Evolutionary conservation across 2,113 vertebrate species (phyloP), one percentile per base, ranked within the genome.

Genomic region (Monarcha castaneiventris): DNA sequence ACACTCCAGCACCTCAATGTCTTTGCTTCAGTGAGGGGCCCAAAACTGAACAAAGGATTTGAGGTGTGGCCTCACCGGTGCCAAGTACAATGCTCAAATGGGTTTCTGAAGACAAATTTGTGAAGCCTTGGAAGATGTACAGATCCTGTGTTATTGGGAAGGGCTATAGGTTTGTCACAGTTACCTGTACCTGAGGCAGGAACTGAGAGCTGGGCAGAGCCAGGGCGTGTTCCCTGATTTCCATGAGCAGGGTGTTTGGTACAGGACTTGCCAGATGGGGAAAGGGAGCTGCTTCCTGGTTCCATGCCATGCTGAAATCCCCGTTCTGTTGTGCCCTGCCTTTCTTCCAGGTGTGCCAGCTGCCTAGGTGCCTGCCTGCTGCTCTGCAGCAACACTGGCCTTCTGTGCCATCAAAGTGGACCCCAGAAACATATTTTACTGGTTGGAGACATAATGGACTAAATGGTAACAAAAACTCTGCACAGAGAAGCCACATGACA

Each of bases 311-410:
- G 3, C 67, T 32, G 51, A 80, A 75, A 59, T 49, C 13, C 22
- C 27, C 0, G 0, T 15, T 51, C 26, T 3, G 0, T 1, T 16
- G 12, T 11, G 33, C 17, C 32, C 26, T 91, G 58, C 54, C 37
- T 49, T 54, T n/a, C 48, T 35, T 44, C 37, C 37, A 75, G 43
- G 37, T 27, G 46, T 32, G 5, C 54, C 37, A 13, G 43, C 29
- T 46, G 37, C 4, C 9, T 11, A 3, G 11, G 30, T 35, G 39
- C 17, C 30, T 41, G 0, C 11, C 49, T 68, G 51, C 59, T 5
- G 5, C 61, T 58, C 32, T n/a, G 43, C 37, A 19, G 63, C 13
- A 66, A 2, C 19, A 4, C 29, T 13, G 51, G 32, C 25, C 30
- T 55, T 41, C 8, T 25, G 18, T 16, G 9, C 11, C 9, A 0